Evolutionary conservation across 2,113 vertebrate genomes (phyloP), one percentile per base, ranked within the genome.

Genomic region (Perca schrenkii): DNA sequence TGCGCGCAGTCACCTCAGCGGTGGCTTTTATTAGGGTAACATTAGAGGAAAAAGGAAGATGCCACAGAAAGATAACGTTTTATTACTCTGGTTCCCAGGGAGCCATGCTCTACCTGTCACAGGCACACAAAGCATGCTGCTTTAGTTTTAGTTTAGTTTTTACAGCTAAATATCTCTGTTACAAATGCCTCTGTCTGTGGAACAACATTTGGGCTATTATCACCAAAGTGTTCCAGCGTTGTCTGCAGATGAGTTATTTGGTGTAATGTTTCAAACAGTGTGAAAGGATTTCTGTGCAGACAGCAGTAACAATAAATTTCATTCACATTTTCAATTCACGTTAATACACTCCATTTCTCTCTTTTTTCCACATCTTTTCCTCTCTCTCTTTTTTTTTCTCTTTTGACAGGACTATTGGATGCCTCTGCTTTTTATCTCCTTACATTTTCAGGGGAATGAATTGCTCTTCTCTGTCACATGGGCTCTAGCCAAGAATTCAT

Each of bases 1-100:
- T 98, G 97, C 95, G 95, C 95, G 95, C 95, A 96, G 96, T 97
- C 97, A 98, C 97, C 97, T 97, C 97, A 96, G 96, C 92, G 91
- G 96, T 97, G 93, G 96, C 96, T 97, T 97, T 98, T 99, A 98
- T 98, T 98, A 98, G 95, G 95, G 96, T 95, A 93, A 96, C 96
- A 96, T 97, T 96, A 97, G 94, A 96, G 95, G 94, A 94, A 94
- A 90, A 96, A 95, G 94, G 95, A 97, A 95, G 94, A 95, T 92
- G 96, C 95, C 91, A 95, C 91, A 92, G 96, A 96, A 95, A 96
- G 96, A 97, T 95, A 95, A 95, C 95, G 91, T 96, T 97, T 97
- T 97, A 97, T 98, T 97, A 97, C 97, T 96, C 95, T 95, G 93
- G 96, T 95, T 97, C 97, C 96, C 96, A 97, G 97, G 97, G 96